Percentiles rank a stretch among this genome's conserved stretches.
These are phyloP conservation scores for Eremobia ochroleuca DNA, from an alignment of 2,888 invertebrate genomes.

Conservation along the genomic window DNA sequence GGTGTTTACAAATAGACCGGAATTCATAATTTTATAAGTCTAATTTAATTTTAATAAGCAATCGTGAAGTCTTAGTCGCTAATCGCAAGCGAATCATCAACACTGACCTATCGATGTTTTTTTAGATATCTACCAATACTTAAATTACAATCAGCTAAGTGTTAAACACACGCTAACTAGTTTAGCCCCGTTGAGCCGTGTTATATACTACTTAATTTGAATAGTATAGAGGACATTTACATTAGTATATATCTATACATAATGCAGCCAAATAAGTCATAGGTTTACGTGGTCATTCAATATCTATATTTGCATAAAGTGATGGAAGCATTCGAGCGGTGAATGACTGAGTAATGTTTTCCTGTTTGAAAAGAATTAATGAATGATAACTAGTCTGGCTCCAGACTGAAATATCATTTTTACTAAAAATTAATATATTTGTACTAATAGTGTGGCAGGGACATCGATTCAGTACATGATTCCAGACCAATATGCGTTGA, in stretches of 20 bases:
- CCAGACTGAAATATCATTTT: not conserved
- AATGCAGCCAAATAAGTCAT: conserved; percentile 42
- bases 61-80: not conserved
- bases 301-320: conserved; percentile 36
- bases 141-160: not conserved
- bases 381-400: conserved; percentile 1
- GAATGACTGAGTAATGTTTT: conserved; percentile 25
- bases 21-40: conserved; percentile 16
- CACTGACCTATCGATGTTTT: not conserved
- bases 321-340: conserved; percentile 20
- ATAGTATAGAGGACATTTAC: conserved; percentile 51
- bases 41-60: conserved; percentile 6
- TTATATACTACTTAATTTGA: conserved; percentile 51
- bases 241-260: conserved; percentile 11
- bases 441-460: not conserved
- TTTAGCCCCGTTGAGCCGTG: conserved; percentile 22
- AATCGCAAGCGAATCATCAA: conserved; percentile 9
- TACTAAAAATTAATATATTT: too few relatives aligned
- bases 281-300: conserved; percentile 35
- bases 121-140: not conserved
- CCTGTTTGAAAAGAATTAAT: conserved; percentile 22
- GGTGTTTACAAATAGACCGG: conserved; percentile 16
- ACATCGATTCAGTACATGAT: not conserved
- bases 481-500: not conserved
- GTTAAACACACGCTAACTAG: conserved; percentile 1